These are phyloP conservation scores for Siderastrea radians DNA, from an alignment of 92 coral and sea anemone species.

Conservation along the genomic window DNA sequence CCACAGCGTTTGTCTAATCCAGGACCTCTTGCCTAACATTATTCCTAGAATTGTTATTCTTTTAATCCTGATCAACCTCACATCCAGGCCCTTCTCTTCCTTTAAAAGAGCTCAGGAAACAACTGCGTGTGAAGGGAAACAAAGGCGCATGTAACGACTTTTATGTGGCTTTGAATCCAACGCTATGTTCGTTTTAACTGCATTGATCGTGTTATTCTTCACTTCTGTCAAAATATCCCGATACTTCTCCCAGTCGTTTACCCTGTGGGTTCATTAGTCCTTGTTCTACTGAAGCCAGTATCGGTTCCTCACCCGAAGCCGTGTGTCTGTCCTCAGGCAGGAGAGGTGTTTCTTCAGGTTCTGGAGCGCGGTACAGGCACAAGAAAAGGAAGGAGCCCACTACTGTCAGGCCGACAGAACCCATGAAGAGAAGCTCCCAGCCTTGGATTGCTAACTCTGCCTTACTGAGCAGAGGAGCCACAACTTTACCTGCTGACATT, in stretches of 20 bases:
- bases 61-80: no score
- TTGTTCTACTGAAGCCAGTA: conserved; percentile 23
- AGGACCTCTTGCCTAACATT: no score
- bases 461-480: conserved; percentile 75
- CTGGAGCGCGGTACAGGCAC: conserved; percentile 68
- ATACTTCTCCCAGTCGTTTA: conserved; percentile 24
- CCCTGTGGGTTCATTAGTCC: conserved; percentile 1
- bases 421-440: conserved; percentile 76
- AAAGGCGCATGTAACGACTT: neutral
- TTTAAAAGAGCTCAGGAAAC: no score
- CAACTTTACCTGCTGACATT: conserved; percentile 78
- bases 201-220: neutral
- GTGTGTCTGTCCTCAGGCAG: conserved; percentile 22
- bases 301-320: conserved; percentile 3
- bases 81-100: no score
- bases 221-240: conserved; percentile 14
- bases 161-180: no score
- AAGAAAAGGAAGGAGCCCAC: conserved; percentile 54
- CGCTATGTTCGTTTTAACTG: neutral
- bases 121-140: neutral
- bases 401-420: conserved; percentile 44
- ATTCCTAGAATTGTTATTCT: no score
- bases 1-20: no score
- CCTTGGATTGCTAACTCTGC: conserved; percentile 71
- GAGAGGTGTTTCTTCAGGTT: conserved; percentile 64